phyloP scores from a whole-genome alignment of 2,113 vertebrate genomes.

The Tauraco erythrolophus region DNA sequence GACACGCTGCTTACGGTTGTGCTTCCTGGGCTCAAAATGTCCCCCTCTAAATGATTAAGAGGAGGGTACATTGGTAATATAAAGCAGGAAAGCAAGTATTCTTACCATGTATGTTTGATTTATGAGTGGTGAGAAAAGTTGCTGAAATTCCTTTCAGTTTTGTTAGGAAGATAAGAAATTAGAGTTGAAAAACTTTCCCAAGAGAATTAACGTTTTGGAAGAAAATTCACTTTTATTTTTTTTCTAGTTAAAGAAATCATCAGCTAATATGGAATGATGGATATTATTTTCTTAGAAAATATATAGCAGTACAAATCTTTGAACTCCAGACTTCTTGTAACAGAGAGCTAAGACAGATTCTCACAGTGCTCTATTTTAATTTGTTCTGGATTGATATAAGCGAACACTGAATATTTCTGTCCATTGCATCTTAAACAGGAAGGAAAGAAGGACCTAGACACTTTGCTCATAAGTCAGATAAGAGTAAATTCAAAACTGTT shows the following conservation, averaged over 20 bases:
- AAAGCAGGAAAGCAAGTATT: not conserved
- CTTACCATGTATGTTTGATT: not conserved
- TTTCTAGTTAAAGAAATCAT: not conserved
- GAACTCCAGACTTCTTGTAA: not conserved
- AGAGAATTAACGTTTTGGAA: not conserved
- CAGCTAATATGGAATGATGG: not conserved
- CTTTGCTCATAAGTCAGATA: not conserved
- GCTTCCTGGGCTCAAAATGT: not conserved
- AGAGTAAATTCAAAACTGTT: not conserved
- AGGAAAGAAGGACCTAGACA: not conserved
- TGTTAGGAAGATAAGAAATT: not conserved
- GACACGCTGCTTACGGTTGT: not conserved
- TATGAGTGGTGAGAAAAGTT: not conserved
- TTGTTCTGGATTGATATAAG: not conserved
- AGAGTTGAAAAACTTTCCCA: not conserved
- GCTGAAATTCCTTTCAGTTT: not conserved
- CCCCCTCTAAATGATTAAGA: not conserved
- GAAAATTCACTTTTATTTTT: not conserved
- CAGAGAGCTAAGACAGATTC: not conserved
- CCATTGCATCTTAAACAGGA: not conserved
- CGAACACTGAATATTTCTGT: not conserved
- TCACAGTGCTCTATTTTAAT: not conserved
- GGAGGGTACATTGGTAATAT: not conserved
- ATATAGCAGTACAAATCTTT: not conserved
- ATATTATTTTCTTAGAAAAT: not conserved